Conservation (phyloP, 2,797 vertebrate genomes). For the Cynopterus sphinx region DNA sequence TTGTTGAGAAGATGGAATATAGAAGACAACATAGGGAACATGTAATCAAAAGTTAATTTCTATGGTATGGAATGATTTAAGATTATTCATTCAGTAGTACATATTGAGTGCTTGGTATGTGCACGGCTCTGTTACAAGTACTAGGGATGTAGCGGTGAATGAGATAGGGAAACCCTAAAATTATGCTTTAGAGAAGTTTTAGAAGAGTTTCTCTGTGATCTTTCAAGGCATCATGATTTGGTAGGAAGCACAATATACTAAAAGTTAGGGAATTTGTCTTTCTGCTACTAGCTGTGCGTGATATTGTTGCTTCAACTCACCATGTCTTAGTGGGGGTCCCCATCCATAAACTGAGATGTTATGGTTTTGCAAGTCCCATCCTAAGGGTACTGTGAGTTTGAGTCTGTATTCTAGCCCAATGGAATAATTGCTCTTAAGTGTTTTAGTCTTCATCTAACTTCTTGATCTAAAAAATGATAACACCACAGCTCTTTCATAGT, state of each 20-base stretch:
- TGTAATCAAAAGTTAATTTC: not conserved
- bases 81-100: not conserved
- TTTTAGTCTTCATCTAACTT: not conserved
- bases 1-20: not conserved
- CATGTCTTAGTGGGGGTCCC: not conserved
- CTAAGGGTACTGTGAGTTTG: not conserved
- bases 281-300: not conserved
- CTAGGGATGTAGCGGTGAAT: not conserved
- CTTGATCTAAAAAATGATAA: not conserved
- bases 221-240: not conserved
- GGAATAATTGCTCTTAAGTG: not conserved
- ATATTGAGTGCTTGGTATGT: not conserved
- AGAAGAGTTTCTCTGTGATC: not conserved
- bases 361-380: not conserved
- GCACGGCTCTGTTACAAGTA: not conserved
- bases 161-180: not conserved
- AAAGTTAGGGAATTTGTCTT: conserved; percentile 25
- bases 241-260: not conserved
- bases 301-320: not conserved
- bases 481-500: not conserved
- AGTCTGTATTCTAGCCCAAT: conserved; percentile 14
- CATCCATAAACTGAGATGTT: not conserved
- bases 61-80: not conserved
- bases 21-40: not conserved
- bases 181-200: not conserved